phyloP scores from a whole-genome alignment of 2,797 vertebrate genomes.

The Taenioides sp. region DNA sequence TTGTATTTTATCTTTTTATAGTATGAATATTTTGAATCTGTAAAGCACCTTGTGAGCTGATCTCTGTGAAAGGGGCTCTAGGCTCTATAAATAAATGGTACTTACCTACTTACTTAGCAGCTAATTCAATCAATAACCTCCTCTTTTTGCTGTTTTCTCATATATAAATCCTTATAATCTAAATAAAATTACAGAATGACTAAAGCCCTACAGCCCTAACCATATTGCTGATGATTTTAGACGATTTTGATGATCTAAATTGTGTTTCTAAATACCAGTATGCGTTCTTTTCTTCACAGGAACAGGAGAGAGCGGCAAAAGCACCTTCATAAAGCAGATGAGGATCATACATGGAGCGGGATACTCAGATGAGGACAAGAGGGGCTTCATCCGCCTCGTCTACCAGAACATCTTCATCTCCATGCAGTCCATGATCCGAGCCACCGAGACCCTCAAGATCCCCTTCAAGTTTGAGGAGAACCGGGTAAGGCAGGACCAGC shows the following conservation, averaged over 20 bases:
- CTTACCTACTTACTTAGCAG: too few relatives aligned
- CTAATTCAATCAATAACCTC: too few relatives aligned
- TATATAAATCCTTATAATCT: too few relatives aligned
- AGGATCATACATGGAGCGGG: slow-evolving; percentile 95
- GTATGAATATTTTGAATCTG: too few relatives aligned
- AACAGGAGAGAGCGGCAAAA: slow-evolving; percentile 95
- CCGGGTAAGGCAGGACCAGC: slow-evolving; percentile 75
- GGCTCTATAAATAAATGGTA: too few relatives aligned
- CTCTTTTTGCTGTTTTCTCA: too few relatives aligned
- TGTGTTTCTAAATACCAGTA: neutral
- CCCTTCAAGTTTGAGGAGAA: slow-evolving; percentile 93
- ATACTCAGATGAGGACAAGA: slow-evolving; percentile 94
- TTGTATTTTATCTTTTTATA: too few relatives aligned
- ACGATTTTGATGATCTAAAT: too few relatives aligned
- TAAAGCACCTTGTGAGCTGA: too few relatives aligned
- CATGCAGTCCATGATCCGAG: slow-evolving; percentile 96
- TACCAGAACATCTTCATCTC: slow-evolving; percentile 97
- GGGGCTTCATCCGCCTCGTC: slow-evolving; percentile 92
- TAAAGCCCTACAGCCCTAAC: too few relatives aligned
- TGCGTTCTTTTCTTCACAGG: slow-evolving; percentile 64
- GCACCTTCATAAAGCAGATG: slow-evolving; percentile 98
- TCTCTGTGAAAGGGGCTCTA: too few relatives aligned
- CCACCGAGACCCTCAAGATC: slow-evolving; percentile 93
- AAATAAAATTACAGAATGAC: neutral
- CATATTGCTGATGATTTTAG: too few relatives aligned